phyloP scores from a whole-genome alignment of 2,113 vertebrate genomes.

The Hiodon alosoides region DNA sequence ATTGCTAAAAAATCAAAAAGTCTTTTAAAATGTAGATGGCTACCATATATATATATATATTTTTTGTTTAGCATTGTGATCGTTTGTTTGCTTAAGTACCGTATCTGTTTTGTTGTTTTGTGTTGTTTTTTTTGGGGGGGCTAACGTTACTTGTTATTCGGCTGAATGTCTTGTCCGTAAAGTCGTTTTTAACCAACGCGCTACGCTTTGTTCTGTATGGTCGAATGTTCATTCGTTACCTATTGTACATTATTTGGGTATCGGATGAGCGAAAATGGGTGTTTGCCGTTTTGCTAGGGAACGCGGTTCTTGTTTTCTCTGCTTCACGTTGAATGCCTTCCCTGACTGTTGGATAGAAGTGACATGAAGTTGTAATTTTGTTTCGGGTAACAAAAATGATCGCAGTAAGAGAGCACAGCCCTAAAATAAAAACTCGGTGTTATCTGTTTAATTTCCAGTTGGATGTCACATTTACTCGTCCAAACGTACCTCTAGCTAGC shows the following conservation, averaged over 20 bases:
- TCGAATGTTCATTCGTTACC: too few species aligned
- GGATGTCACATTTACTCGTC: not conserved
- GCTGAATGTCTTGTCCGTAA: too few species aligned
- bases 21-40: not conserved
- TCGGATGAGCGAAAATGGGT: not conserved
- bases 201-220: too few species aligned
- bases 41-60: not conserved
- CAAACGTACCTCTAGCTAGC: not conserved
- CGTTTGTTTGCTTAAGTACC: too few species aligned
- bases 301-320: not conserved
- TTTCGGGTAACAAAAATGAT: not conserved
- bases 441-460: not conserved
- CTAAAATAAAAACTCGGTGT: not conserved
- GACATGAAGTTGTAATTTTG: conserved; percentile 11
- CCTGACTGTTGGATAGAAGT: not conserved
- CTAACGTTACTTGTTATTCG: not conserved
- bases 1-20: not conserved
- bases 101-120: not conserved
- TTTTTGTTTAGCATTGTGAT: not conserved
- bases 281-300: not conserved
- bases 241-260: too few species aligned
- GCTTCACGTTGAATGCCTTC: not conserved
- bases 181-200: too few species aligned
- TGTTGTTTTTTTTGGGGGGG: not conserved
- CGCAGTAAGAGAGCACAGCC: not conserved